Percentiles rank a stretch among this genome's conserved stretches.
These are phyloP conservation scores for Cavia porcellus DNA, from an alignment of 2,113 vertebrate genomes.

Conservation along the genomic window DNA sequence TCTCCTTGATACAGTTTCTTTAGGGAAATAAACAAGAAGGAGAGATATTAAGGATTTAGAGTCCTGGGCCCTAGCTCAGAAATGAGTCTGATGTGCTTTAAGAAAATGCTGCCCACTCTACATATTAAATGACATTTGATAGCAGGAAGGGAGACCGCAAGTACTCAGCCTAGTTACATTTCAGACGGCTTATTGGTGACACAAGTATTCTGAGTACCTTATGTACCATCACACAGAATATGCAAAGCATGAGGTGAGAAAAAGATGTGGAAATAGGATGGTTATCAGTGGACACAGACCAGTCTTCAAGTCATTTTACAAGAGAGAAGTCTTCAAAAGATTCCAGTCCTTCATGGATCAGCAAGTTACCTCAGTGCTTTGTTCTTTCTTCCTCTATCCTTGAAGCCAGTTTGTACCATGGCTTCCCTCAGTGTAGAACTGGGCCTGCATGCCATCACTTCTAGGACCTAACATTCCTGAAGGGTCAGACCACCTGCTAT, in stretches of 20 bases:
- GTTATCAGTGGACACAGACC: not conserved
- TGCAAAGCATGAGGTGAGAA: conserved; percentile 9
- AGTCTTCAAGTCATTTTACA: not conserved
- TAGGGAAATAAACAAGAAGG: conserved; percentile 57
- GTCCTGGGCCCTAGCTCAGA: conserved; percentile 48
- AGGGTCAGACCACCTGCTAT: not conserved
- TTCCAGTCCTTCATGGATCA: not conserved
- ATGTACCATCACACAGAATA: not conserved
- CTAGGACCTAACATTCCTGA: not conserved
- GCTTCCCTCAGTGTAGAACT: not conserved
- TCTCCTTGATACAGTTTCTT: conserved; percentile 65
- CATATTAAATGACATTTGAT: conserved; percentile 61
- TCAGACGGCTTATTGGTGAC: not conserved
- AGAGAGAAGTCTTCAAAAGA: conserved; percentile 6
- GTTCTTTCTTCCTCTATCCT: not conserved
- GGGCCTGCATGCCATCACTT: not conserved
- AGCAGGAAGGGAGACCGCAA: not conserved
- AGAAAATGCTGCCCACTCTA: conserved; percentile 46
- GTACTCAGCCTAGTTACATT: not conserved
- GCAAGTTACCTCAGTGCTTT: not conserved
- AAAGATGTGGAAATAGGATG: not conserved
- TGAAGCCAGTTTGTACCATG: not conserved
- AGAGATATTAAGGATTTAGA: conserved; percentile 52
- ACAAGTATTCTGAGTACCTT: not conserved
- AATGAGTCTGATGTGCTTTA: conserved; percentile 54